Evolutionary conservation across 2,797 vertebrate genomes (phyloP), one percentile per base, ranked within the genome.

Genomic region (Aphelocoma californica): DNA sequence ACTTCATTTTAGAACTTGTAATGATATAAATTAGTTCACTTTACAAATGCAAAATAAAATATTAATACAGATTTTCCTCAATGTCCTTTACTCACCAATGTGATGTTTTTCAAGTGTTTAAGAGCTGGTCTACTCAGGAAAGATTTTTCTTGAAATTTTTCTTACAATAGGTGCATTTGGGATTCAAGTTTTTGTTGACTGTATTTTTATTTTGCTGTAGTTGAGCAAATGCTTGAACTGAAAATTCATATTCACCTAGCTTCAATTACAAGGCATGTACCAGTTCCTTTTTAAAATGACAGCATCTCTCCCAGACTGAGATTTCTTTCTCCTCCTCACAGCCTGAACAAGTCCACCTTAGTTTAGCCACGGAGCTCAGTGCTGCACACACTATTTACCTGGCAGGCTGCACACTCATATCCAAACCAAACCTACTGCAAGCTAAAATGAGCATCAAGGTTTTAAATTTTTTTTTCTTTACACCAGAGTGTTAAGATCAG

Each of bases 101-200:
- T 28, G 21, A 57, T 20, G 21, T n/a, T 72, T 79, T 16, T 0
- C 8, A 57, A 25, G 31, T 34, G n/a, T 40, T 79, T 86, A 84
- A 90, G 88, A 95, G 34, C 86, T 92, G 92, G 91, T 96, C 95
- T 96, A 95, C 4, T 31, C 95, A 67, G 94, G 91, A 96, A 96
- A 96, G 96, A 95, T 94, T 96, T 93, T 88, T 74, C 47, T 91
- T 77, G 8, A 23, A 58, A 31, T 18, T 94, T 90, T 86, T 72
- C 36, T 90, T 48, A 31, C 6, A 31, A 81, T 3, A 72, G 3
- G 7, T 40, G 9, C 17, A 42, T n/a, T 54, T 73, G 29, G 14
- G n/a, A 32, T 62, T 81, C 48, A 66, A 58, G 20, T 29, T 79
- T 66, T 82, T 82, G 77, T 42, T 62, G 18, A 29, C 40, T 34